Evolutionary conservation across 2,888 invertebrate genomes (phyloP), one percentile per base, ranked within the genome.

Genomic region (Lissocephala sabroskyi): DNA sequence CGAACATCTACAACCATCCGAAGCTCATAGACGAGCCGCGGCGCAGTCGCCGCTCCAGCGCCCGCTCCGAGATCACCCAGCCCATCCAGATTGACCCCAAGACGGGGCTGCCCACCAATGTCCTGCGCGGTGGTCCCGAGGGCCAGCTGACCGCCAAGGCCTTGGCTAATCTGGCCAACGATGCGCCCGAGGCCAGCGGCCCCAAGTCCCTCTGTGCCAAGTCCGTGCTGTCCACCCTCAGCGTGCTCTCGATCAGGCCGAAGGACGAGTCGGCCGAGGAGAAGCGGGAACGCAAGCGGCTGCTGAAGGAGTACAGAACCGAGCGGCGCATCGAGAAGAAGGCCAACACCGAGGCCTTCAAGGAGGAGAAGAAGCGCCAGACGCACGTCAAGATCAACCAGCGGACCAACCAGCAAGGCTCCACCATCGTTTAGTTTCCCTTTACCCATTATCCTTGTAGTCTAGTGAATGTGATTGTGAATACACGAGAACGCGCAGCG

Each of bases 1-100:
- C 96, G 5, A 97, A 92, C 79, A 86, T 93, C 44, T 96, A 95
- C 82, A 97, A 98, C 85, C 95, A 94, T 85, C 98, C 98, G 0
- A 94, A 93, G 81, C 71, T 95, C 16, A 96, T 97, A 43, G 87
- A 88, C 40, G 94, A 93, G 74, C 89, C 90, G 0, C 89, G 87
- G 48, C 81, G 79, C 28, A 80, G 71, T 42, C 85, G 88, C 19
- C 66, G 59, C 5, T 55, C 47, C 85, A 62, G 56, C 13, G 45
- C 42, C 3, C 52, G 42, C 29, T 49, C 45, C 29, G 50, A 47
- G 6, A n/a, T n/a, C n/a, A 40, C 61, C 5, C 48, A 52, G 2
- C 45, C 52, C 84, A 93, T 94, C 41, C 86, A 87, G 81, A 89
- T 94, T n/a, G 87, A 90, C 81, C 81, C 87, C 0, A 91, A 88